Conservation (phyloP, 2,797 vertebrate genomes). For the Euthynnus affinis region DNA sequence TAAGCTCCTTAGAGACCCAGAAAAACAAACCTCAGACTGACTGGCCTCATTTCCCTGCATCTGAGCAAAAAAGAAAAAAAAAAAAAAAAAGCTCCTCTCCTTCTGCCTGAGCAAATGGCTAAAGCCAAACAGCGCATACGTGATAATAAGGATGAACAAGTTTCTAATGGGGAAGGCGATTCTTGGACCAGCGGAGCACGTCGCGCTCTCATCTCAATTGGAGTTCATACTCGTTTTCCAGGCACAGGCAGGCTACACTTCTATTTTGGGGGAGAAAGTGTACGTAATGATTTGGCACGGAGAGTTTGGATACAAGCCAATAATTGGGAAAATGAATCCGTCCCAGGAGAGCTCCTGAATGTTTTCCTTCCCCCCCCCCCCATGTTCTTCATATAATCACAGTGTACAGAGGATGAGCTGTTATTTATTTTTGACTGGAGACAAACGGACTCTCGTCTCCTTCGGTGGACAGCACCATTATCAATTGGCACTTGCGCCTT, state of each 20-base stretch:
- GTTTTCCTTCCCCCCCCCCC: conserved; percentile 2
- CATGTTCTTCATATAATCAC: conserved; percentile 33
- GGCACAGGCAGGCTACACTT: background rate
- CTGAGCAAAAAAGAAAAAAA: conserved; percentile 21
- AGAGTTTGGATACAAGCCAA: conserved; percentile 40
- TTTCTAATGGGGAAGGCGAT: conserved; percentile 64
- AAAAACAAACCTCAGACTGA: conserved; percentile 64
- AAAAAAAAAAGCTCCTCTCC: background rate
- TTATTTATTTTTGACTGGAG: conserved; percentile 12
- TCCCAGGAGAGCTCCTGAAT: conserved; percentile 32
- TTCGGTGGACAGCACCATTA: background rate
- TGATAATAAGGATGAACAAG: conserved; percentile 57
- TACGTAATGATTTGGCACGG: conserved; percentile 59
- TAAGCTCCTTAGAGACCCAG: conserved; percentile 66
- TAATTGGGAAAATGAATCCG: conserved; percentile 53
- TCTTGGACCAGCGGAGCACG: conserved; percentile 34
- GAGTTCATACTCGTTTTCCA: conserved; percentile 26
- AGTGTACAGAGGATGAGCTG: conserved; percentile 5
- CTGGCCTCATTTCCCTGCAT: conserved; percentile 69
- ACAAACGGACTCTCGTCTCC: conserved; percentile 20
- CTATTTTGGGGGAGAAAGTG: conserved; percentile 38
- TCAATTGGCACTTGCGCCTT: conserved; percentile 37
- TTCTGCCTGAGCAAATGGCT: conserved; percentile 42
- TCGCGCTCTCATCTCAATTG: conserved; percentile 42
- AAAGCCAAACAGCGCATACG: conserved; percentile 35